Conservation (phyloP, 2,888 invertebrate genomes). For the Tenodera sinensis region DNA sequence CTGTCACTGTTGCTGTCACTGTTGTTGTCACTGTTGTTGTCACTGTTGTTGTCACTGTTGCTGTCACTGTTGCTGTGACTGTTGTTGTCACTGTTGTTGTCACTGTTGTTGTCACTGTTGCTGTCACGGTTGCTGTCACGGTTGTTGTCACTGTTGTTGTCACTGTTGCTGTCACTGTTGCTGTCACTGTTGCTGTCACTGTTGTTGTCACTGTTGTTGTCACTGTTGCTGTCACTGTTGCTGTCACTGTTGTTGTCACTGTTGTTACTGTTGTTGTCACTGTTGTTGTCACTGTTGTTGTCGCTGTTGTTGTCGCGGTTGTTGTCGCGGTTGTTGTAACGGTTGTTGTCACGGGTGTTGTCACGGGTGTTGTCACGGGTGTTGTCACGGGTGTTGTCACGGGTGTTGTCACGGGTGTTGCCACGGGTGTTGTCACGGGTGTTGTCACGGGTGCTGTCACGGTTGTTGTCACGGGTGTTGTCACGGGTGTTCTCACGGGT, state of each 20-base stretch:
- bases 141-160: no score
- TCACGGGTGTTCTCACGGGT: no score
- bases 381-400: no score
- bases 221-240: slow-evolving; percentile 4
- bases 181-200: not conserved
- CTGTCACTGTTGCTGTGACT: not conserved
- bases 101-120: not conserved
- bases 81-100: not conserved
- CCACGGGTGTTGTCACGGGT: no score
- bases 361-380: no score
- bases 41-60: not conserved
- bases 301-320: slow-evolving; percentile 5
- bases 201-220: not conserved
- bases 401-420: no score
- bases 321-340: no score
- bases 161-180: not conserved
- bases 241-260: not conserved
- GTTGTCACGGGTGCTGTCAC: no score
- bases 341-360: no score
- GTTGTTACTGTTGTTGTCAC: not conserved
- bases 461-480: no score
- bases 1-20: not conserved
- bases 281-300: not conserved
- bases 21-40: slow-evolving; percentile 1
- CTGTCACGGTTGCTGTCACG: slow-evolving; percentile 13